Evolutionary conservation across 35 echinoderm and acorn worm species (phyloP).

Genomic region (Diadema setosum): DNA sequence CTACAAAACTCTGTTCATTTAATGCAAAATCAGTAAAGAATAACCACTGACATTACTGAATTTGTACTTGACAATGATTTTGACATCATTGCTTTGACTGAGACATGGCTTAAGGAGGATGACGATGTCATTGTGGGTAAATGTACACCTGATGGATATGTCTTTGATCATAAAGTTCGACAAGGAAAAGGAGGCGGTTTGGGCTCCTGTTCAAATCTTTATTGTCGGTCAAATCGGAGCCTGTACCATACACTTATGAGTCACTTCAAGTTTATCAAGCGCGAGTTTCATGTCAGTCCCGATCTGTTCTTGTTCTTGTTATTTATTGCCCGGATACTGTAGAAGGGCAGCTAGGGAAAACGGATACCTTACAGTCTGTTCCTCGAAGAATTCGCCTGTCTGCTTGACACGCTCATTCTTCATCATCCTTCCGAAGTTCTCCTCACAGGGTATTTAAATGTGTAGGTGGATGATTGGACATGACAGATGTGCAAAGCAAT

Average conservation of each 20-base stretch:
- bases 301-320: not conserved
- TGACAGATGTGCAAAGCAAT: not conserved
- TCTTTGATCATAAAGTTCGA: not conserved
- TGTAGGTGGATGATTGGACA: constrained; percentile 19
- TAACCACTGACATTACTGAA: not conserved
- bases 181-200: constrained; percentile 10
- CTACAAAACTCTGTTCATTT: not conserved
- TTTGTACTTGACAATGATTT: constrained; percentile 31
- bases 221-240: not conserved
- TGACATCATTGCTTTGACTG: constrained; percentile 21
- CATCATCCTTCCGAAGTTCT: not conserved
- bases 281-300: not conserved
- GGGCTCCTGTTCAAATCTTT: not conserved
- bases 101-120: constrained; percentile 30
- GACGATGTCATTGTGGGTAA: constrained; percentile 6
- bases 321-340: not conserved
- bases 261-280: not conserved
- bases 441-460: constrained; percentile 29
- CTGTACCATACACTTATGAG: not conserved
- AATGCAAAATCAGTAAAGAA: constrained; percentile 19
- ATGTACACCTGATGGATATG: constrained; percentile 18
- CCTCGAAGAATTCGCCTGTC: not conserved
- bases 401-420: not conserved
- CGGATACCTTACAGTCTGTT: not conserved
- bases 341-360: not conserved